phyloP scores from a whole-genome alignment of 1,140 invertebrate species.

The Probaryconus sp. region DNA sequence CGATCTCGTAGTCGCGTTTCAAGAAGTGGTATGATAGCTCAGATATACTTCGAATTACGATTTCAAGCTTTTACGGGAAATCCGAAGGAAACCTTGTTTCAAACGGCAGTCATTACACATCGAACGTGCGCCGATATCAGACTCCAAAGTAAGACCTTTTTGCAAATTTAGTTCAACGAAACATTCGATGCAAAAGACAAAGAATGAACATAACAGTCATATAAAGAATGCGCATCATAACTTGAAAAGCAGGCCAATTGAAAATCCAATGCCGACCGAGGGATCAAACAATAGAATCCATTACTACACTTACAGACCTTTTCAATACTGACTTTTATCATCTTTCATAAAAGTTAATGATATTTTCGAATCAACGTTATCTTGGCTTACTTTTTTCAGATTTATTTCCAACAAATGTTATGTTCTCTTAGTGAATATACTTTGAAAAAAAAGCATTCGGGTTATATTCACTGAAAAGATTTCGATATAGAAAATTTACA shows the following conservation, averaged over 20 bases:
- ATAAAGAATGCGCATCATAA: slow-evolving; percentile 32
- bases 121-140: not conserved
- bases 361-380: too few relatives aligned
- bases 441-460: too few relatives aligned
- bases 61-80: slow-evolving; percentile 13
- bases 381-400: too few relatives aligned
- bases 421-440: too few relatives aligned
- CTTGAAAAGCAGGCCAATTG: slow-evolving; percentile 31
- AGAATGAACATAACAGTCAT: slow-evolving; percentile 6
- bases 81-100: slow-evolving; percentile 14
- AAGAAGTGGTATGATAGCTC: not conserved
- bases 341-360: too few relatives aligned
- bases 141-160: not conserved
- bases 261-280: not conserved
- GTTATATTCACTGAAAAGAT: too few relatives aligned
- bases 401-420: too few relatives aligned
- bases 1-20: not conserved
- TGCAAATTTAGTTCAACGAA: slow-evolving; percentile 13
- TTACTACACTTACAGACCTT: too few relatives aligned
- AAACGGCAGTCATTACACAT: slow-evolving; percentile 14
- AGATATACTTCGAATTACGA: slow-evolving; percentile 22
- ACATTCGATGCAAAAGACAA: slow-evolving; percentile 16
- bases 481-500: too few relatives aligned
- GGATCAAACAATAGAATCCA: too few relatives aligned
- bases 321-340: too few relatives aligned